phyloP scores from a whole-genome alignment of 2,797 vertebrate genomes.

The Coccyzus lansbergi region DNA sequence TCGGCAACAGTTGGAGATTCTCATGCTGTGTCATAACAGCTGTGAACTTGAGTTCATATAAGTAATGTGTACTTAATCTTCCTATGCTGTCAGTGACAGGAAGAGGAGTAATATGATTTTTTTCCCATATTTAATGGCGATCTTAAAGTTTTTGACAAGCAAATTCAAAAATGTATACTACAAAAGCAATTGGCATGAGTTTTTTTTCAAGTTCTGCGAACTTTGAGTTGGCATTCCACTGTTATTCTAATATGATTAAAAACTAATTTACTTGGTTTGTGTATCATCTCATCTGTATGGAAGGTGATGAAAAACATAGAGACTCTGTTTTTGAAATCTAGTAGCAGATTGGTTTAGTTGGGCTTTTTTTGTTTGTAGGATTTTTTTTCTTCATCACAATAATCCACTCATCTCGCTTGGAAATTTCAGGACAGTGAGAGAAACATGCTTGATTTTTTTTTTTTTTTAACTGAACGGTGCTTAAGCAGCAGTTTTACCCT shows the following conservation, averaged over 20 bases:
- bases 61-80: constrained; percentile 42
- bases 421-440: neutral
- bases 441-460: neutral
- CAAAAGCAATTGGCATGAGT: neutral
- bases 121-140: neutral
- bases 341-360: neutral
- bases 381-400: neutral
- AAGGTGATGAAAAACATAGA: neutral
- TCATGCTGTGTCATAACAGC: constrained; percentile 36
- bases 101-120: constrained; percentile 10
- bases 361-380: neutral
- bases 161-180: neutral
- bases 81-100: constrained; percentile 17
- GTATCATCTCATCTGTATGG: neutral
- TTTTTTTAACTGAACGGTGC: neutral
- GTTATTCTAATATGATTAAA: neutral
- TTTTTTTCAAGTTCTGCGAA: neutral
- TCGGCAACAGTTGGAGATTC: constrained; percentile 45
- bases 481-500: neutral
- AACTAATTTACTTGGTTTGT: neutral
- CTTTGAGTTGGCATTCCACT: neutral
- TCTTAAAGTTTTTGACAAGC: neutral
- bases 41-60: constrained; percentile 46
- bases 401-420: neutral
- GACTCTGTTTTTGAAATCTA: neutral